Evolutionary conservation across 1,140 invertebrate species (phyloP), one percentile per base, ranked within the genome.

Genomic region (Nephila pilipes): DNA sequence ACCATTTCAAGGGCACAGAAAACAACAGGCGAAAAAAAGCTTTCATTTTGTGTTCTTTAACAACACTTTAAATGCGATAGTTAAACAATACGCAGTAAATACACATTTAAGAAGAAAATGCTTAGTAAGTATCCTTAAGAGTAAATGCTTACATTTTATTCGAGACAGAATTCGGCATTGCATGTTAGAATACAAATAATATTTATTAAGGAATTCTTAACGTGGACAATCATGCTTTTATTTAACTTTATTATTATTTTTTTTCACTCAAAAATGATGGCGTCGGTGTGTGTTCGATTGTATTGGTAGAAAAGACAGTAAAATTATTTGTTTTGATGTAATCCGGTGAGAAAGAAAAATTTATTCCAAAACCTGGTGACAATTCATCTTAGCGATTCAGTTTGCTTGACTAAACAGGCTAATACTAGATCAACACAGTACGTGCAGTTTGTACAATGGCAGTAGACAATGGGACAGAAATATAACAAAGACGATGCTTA

Each of bases 401-500:
- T 29, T 46, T 75, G 69, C 69, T 32, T 18, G 69, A 75, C 69
- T 75, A 75, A 75, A 75, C 69, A 75, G 32, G 69, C 69, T 83
- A 83, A 83, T 22, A n/a, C 38, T 54, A 54, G 38, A 25, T 22
- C 16, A 54, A 83, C 80, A 83, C 22, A n/a, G n/a, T 55, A 55
- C 80, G 80, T 83, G 80, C 80, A 83, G 12, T 83, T 83, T 83
- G 25, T 83, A 83, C 80, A 83, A 83, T 54, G 80, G 80, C 80
- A 83, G 25, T 75, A 83, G 80, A 83, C 80, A 83, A 55, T 83
- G n/a, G 80, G 38, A 83, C 80, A 55, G 80, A 54, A 75, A 75
- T 75, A 75, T 75, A 75, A 75, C 69, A 32, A 16, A 75, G 25
- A 32, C 29, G 16, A 75, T 32, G 32, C 12, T 75, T 65, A 75